These are phyloP conservation scores for Cynodonichthys magdalenae DNA, from an alignment of 2,797 vertebrate genomes.

Conservation along the genomic window DNA sequence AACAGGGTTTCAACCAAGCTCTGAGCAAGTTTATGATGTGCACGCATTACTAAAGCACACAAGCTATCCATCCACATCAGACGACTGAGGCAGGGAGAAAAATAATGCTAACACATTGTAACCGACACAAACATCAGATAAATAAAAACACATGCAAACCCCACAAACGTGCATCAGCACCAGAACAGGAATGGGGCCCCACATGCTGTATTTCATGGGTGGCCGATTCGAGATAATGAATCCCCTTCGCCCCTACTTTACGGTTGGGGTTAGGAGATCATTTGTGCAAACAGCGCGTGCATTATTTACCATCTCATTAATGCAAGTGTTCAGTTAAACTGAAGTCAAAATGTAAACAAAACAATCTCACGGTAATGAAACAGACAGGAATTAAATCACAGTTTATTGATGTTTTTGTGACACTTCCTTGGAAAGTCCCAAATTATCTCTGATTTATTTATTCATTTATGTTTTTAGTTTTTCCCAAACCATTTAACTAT, in stretches of 20 bases:
- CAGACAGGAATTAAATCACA: conserved; percentile 61
- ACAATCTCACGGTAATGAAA: conserved; percentile 35
- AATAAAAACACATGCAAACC: conserved; percentile 47
- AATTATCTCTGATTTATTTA: conserved; percentile 30
- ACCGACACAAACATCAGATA: conserved; percentile 24
- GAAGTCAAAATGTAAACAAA: conserved; percentile 16
- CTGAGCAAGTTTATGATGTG: conserved; percentile 55
- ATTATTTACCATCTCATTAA: conserved; percentile 73
- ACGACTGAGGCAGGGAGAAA: conserved; percentile 49
- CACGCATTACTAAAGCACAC: conserved; percentile 58
- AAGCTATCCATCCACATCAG: conserved; percentile 59
- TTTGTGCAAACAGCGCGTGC: conserved; percentile 65
- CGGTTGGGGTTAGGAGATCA: conserved; percentile 68
- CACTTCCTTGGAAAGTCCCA: conserved; percentile 62
- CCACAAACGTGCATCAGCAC: conserved; percentile 3
- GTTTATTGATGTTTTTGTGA: conserved; percentile 59
- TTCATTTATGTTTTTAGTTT: conserved; percentile 42
- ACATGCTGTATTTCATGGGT: conserved; percentile 66
- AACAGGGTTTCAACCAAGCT: conserved; percentile 65
- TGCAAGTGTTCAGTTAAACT: conserved; percentile 61
- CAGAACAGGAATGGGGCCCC: conserved; percentile 46
- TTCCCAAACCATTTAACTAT: conserved; percentile 15
- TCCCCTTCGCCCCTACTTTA: conserved; percentile 37
- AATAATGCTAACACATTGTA: conserved; percentile 15
- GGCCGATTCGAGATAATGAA: conserved; percentile 64